Evolutionary conservation across 2,797 vertebrate genomes (phyloP).

Genomic region (Phoebastria nigripes): DNA sequence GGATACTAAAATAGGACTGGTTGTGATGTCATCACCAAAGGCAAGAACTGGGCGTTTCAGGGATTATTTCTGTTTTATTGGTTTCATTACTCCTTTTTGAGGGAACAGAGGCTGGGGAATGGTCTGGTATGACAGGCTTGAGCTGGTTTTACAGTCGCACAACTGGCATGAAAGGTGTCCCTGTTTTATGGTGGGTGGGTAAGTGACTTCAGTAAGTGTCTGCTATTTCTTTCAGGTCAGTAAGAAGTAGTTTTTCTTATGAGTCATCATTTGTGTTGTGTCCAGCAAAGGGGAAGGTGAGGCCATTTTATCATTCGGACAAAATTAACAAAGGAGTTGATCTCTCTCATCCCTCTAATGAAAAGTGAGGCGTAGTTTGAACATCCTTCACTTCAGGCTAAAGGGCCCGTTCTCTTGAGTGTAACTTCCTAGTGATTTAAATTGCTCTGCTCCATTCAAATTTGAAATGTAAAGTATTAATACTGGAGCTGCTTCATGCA

Average conservation of each 20-base stretch:
- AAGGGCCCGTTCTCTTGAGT: not conserved
- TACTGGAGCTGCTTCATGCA: not conserved
- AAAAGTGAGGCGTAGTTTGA: not conserved
- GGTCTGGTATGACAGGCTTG: slow-evolving; percentile 36
- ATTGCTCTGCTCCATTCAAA: not conserved
- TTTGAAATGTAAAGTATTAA: not conserved
- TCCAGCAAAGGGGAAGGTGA: slow-evolving; percentile 69
- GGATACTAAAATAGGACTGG: not conserved
- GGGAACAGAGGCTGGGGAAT: not conserved
- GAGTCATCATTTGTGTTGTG: slow-evolving; percentile 49
- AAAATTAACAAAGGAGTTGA: not conserved
- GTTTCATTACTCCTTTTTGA: not conserved
- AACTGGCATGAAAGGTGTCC: slow-evolving; percentile 47
- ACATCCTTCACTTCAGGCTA: not conserved
- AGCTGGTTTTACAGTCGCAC: slow-evolving; percentile 58
- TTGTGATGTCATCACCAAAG: not conserved
- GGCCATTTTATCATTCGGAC: slow-evolving; percentile 50
- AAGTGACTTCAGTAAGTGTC: slow-evolving; percentile 59
- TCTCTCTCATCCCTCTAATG: not conserved
- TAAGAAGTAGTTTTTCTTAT: slow-evolving; percentile 54
- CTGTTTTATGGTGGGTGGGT: slow-evolving; percentile 70
- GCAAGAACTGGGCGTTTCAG: not conserved
- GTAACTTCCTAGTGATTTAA: not conserved
- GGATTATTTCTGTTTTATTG: slow-evolving; percentile 59
- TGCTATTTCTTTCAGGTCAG: slow-evolving; percentile 61